Evolutionary conservation across 1,140 invertebrate species (phyloP).

Genomic region (Luehdorfia chinensis): DNA sequence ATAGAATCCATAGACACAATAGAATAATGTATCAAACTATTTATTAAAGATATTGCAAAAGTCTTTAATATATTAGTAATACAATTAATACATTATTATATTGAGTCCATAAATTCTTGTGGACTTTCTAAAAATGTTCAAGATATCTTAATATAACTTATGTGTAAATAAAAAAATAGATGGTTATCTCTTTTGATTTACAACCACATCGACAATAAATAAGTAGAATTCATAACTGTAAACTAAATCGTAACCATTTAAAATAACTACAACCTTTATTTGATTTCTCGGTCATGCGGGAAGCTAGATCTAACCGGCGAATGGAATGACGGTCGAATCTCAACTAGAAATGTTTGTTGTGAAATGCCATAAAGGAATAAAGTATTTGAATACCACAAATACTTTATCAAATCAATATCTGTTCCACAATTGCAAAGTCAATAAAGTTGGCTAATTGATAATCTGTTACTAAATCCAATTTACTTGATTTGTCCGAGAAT

Average conservation of each 20-base stretch:
- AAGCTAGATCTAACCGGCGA: slow-evolving; percentile 5
- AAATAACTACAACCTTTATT: slow-evolving; percentile 11
- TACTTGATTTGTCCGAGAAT: not conserved
- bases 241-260: slow-evolving; percentile 12
- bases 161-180: too few species aligned
- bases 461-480: slow-evolving; percentile 7
- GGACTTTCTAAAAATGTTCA: too few species aligned
- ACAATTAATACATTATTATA: too few species aligned
- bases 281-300: slow-evolving; percentile 17
- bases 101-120: too few species aligned
- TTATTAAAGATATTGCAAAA: too few species aligned
- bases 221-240: slow-evolving; percentile 14
- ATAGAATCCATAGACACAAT: too few species aligned
- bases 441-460: slow-evolving; percentile 4
- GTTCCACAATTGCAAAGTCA: slow-evolving; percentile 4
- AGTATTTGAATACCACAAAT: too few species aligned
- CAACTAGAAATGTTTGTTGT: not conserved
- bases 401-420: slow-evolving; percentile 9
- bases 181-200: not conserved
- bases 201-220: not conserved
- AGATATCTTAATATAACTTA: too few species aligned
- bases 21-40: too few species aligned
- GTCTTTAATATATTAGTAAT: too few species aligned
- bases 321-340: slow-evolving; percentile 11
- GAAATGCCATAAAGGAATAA: slow-evolving; percentile 7